Percentiles rank a stretch among this genome's conserved stretches.
These are phyloP conservation scores for Aelia acuminata DNA, from an alignment of 2,888 invertebrate genomes.

Conservation along the genomic window DNA sequence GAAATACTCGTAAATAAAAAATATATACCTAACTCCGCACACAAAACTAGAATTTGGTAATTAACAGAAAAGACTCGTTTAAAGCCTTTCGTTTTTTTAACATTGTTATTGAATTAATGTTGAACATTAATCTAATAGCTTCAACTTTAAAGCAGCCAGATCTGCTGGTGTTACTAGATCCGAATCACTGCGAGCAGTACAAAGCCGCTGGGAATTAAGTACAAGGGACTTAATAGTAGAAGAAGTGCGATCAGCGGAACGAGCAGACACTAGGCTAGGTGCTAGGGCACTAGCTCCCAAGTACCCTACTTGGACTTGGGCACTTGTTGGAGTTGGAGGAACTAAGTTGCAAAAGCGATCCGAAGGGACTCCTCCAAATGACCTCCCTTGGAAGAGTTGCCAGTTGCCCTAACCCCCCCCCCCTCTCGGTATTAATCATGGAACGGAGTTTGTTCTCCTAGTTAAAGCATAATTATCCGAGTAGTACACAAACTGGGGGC, in stretches of 20 bases:
- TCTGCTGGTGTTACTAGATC: too few relatives aligned
- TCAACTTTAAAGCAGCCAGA: too few relatives aligned
- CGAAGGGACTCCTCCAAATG: constrained; percentile 38
- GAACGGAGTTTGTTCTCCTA: constrained; percentile 62
- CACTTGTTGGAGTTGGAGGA: constrained; percentile 33
- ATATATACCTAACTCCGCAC: too few relatives aligned
- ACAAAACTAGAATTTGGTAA: too few relatives aligned
- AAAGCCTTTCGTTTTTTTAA: too few relatives aligned
- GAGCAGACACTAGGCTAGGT: neutral
- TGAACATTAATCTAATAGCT: too few relatives aligned
- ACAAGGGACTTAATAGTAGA: neutral
- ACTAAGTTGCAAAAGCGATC: constrained; percentile 11
- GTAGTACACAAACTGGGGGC: constrained; percentile 52
- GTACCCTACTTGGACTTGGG: neutral
- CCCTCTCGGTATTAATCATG: constrained; percentile 24
- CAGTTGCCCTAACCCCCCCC: constrained; percentile 43
- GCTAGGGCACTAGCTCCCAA: neutral
- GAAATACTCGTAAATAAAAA: too few relatives aligned
- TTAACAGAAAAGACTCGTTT: too few relatives aligned
- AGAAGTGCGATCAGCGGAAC: constrained; percentile 19
- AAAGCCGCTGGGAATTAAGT: neutral
- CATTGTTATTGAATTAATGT: too few relatives aligned
- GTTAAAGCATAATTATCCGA: constrained; percentile 65
- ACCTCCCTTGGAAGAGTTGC: constrained; percentile 53
- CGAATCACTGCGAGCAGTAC: neutral